These are phyloP conservation scores for Andricus curvator DNA, from an alignment of 2,888 invertebrate genomes.

Conservation along the genomic window DNA sequence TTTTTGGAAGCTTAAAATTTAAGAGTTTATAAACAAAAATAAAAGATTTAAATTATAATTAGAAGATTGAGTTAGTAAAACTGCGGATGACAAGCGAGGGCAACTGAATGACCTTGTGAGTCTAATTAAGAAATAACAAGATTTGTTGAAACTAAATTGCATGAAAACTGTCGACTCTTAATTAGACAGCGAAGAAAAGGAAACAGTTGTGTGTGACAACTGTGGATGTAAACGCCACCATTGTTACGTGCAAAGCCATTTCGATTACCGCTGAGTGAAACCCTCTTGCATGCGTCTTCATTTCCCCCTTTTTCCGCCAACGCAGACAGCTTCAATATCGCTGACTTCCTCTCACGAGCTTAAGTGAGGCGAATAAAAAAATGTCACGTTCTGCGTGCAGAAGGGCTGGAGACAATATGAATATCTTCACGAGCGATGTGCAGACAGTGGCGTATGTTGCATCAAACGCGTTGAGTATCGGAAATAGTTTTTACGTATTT, in stretches of 20 bases:
- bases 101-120: background rate
- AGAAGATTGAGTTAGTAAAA: background rate
- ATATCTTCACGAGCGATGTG: slow-evolving; percentile 18
- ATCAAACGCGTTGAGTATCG: slow-evolving; percentile 12
- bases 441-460: slow-evolving; percentile 40
- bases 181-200: background rate
- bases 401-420: slow-evolving; percentile 29
- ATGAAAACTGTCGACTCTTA: background rate
- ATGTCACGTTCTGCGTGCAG: slow-evolving; percentile 56
- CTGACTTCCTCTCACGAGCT: slow-evolving; percentile 53
- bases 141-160: slow-evolving; percentile 5
- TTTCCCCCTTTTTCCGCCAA: slow-evolving; percentile 25
- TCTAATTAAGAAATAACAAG: background rate
- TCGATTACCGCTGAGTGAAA: slow-evolving; percentile 23
- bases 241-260: slow-evolving; percentile 14
- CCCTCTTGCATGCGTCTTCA: slow-evolving; percentile 24
- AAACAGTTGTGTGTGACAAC: background rate
- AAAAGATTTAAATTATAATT: background rate
- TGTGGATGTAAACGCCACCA: background rate
- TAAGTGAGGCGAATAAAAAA: slow-evolving; percentile 52
- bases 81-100: background rate
- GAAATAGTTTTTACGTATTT: background rate
- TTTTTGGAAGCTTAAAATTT: background rate
- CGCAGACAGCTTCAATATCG: slow-evolving; percentile 52
- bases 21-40: background rate